Percentiles rank a stretch among this genome's conserved stretches.
phyloP scores from a whole-genome alignment of 2,888 invertebrate genomes.

The Acronicta alni region DNA sequence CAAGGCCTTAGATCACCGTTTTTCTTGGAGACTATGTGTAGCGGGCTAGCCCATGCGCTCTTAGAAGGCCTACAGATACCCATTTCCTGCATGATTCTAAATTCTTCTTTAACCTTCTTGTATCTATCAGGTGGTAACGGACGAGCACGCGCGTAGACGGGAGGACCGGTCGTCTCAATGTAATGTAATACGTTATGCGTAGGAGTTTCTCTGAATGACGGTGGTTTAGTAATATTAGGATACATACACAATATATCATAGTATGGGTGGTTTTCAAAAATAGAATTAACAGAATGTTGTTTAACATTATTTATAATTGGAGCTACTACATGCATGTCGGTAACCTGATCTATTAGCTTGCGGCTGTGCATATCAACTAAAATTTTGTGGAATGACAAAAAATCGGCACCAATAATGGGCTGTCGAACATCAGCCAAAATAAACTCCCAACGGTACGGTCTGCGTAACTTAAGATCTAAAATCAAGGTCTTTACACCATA shows the following conservation, averaged over 20 bases:
- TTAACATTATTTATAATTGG: background rate
- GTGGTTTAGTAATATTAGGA: slow-evolving; percentile 1
- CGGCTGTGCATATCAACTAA: background rate
- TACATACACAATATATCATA: too few species aligned
- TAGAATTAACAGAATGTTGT: background rate
- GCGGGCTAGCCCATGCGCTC: background rate
- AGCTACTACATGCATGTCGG: background rate
- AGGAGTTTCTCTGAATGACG: background rate
- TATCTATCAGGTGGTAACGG: slow-evolving; percentile 15
- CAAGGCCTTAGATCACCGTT: slow-evolving; percentile 24
- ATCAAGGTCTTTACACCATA: background rate
- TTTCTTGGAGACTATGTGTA: slow-evolving; percentile 30
- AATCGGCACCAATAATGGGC: slow-evolving; percentile 1
- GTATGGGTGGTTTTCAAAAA: too few species aligned
- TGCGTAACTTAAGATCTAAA: background rate
- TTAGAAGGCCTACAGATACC: slow-evolving; percentile 20
- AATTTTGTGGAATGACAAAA: background rate
- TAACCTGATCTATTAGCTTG: background rate
- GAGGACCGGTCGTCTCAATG: slow-evolving; percentile 9
- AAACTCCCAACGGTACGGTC: slow-evolving; percentile 1
- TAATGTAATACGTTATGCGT: slow-evolving; percentile 1
- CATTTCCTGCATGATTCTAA: slow-evolving; percentile 5
- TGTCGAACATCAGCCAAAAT: background rate
- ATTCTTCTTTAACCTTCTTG: slow-evolving; percentile 35
- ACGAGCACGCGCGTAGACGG: slow-evolving; percentile 1